A percentile compares a stretch with the other conserved stretches of the same genome.
phyloP scores from a whole-genome alignment of 1,140 invertebrate species.

The Listronotus bonariensis region DNA sequence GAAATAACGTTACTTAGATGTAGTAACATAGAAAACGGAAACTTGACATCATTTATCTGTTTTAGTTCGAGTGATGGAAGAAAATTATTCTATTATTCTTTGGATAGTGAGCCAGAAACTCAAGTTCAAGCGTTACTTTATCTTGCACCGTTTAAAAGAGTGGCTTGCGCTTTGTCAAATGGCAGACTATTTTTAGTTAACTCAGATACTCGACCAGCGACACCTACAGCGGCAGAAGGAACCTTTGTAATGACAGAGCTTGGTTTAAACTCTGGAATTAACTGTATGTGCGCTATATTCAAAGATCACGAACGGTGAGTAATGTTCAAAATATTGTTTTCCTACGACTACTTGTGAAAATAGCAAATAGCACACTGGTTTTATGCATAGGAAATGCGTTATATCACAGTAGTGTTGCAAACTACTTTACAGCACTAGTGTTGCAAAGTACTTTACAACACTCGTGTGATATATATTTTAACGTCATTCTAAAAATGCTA shows the following conservation, averaged over 20 bases:
- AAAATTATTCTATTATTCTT: constrained; percentile 63
- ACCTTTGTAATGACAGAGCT: constrained; percentile 79
- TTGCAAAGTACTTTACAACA: no score
- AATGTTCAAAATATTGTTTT: neutral
- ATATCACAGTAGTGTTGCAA: no score
- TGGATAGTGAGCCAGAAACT: constrained; percentile 60
- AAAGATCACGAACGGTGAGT: constrained; percentile 56
- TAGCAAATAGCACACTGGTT: no score
- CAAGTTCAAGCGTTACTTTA: constrained; percentile 69
- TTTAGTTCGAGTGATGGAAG: constrained; percentile 59
- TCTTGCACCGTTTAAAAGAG: constrained; percentile 67
- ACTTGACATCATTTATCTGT: no score
- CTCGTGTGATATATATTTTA: no score
- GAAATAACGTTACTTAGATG: no score
- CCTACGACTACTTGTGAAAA: no score
- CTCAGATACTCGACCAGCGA: constrained; percentile 64
- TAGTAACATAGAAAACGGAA: no score
- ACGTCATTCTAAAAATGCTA: no score
- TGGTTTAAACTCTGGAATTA: constrained; percentile 66
- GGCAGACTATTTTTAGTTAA: constrained; percentile 77
- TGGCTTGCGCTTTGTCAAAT: constrained; percentile 73
- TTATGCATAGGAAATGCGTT: no score
- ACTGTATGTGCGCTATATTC: constrained; percentile 62
- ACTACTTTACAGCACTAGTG: no score
- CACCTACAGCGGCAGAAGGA: constrained; percentile 67